Evolutionary conservation across 2,888 invertebrate species (phyloP).

Genomic region (Perizoma affinitatum): DNA sequence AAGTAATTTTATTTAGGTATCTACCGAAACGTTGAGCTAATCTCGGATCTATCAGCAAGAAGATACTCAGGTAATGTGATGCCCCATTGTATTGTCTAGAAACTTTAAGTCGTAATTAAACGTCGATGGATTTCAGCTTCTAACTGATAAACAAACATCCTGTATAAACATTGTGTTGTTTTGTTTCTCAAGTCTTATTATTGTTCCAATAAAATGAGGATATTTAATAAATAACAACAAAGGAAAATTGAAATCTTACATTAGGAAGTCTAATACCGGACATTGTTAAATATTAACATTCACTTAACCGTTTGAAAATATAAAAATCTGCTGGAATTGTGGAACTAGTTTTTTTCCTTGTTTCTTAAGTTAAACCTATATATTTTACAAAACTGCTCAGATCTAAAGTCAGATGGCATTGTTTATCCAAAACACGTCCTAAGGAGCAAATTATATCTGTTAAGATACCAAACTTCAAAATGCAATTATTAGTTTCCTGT

Average conservation of each 20-base stretch:
- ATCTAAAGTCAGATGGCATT: too few relatives aligned
- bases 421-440: too few relatives aligned
- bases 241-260: background rate
- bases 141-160: conserved; percentile 50
- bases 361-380: too few relatives aligned
- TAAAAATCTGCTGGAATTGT: too few relatives aligned
- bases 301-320: too few relatives aligned
- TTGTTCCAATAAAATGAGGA: conserved; percentile 20
- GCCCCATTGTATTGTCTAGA: conserved; percentile 71
- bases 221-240: conserved; percentile 11
- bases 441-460: background rate
- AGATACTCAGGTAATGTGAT: conserved; percentile 66
- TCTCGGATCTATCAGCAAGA: conserved; percentile 57
- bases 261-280: too few relatives aligned
- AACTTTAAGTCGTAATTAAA: conserved; percentile 63
- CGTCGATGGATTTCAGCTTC: conserved; percentile 62
- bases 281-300: too few relatives aligned
- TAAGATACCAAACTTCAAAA: background rate
- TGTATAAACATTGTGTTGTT: conserved; percentile 33
- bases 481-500: conserved; percentile 9
- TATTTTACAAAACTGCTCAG: too few relatives aligned
- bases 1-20: conserved; percentile 24
- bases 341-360: too few relatives aligned
- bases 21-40: conserved; percentile 47
- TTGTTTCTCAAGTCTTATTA: conserved; percentile 30